Evolutionary conservation across 2,888 invertebrate genomes (phyloP).

Genomic region (Andrena hattorfiana): DNA sequence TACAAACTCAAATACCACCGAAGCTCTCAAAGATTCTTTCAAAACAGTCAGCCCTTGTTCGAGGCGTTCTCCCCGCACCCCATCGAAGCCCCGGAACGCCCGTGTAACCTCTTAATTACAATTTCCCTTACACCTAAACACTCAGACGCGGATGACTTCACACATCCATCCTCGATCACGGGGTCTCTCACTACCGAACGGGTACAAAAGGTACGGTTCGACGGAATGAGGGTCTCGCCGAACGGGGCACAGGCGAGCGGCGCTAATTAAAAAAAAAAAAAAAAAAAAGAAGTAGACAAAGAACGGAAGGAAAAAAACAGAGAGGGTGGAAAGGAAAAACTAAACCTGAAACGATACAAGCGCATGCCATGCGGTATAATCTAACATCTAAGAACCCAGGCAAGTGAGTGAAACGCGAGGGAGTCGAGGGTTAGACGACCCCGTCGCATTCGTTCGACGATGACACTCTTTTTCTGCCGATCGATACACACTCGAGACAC

Average conservation of each 20-base stretch:
- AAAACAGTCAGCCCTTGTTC: background rate
- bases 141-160: slow-evolving; percentile 30
- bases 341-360: slow-evolving; percentile 67
- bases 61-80: background rate
- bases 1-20: background rate
- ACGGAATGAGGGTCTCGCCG: slow-evolving; percentile 60
- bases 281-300: slow-evolving; percentile 36
- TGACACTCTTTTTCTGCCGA: slow-evolving; percentile 20
- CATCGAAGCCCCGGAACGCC: slow-evolving; percentile 3
- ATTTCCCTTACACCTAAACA: slow-evolving; percentile 42
- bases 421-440: slow-evolving; percentile 58
- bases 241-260: slow-evolving; percentile 40
- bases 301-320: slow-evolving; percentile 21
- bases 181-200: slow-evolving; percentile 29
- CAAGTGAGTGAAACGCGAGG: slow-evolving; percentile 59
- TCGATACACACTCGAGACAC: slow-evolving; percentile 29
- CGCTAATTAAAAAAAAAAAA: slow-evolving; percentile 45
- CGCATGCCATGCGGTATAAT: slow-evolving; percentile 81
- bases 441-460: slow-evolving; percentile 57
- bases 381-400: slow-evolving; percentile 70
- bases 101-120: slow-evolving; percentile 32
- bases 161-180: slow-evolving; percentile 39
- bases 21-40: background rate
- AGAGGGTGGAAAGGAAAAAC: slow-evolving; percentile 33
- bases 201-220: slow-evolving; percentile 48